Conservation (phyloP, 1,140 invertebrate genomes). For the Pemphigus obesinymphae region DNA sequence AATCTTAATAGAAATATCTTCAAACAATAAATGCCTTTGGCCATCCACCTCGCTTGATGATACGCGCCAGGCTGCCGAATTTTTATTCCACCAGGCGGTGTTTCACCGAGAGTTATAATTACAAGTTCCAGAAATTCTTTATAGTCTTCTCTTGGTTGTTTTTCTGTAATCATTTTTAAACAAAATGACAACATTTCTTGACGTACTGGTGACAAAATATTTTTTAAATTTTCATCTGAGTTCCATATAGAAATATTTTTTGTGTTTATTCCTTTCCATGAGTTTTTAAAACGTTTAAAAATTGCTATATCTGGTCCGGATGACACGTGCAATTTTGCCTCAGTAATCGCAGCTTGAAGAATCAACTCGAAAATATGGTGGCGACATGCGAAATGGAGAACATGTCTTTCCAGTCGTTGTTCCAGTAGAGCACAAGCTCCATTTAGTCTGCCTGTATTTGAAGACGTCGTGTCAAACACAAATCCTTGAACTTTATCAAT, state of each 20-base stretch:
- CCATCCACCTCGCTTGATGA: conserved; percentile 46
- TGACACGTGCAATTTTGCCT: background rate
- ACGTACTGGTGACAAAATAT: background rate
- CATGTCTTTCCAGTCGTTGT: conserved; percentile 33
- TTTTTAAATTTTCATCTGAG: background rate
- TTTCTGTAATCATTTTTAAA: background rate
- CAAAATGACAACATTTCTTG: conserved; percentile 3
- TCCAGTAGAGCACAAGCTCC: conserved; percentile 44
- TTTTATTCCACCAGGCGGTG: background rate
- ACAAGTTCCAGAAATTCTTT: too few relatives aligned
- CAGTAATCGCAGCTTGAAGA: background rate
- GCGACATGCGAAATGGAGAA: too few relatives aligned
- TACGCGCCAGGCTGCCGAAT: conserved; percentile 22
- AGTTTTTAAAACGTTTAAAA: background rate
- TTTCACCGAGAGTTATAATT: conserved; percentile 41
- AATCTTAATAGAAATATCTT: too few relatives aligned
- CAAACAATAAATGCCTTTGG: too few relatives aligned
- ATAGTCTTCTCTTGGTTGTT: conserved; percentile 28
- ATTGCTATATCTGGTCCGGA: background rate
- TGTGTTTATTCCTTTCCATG: background rate
- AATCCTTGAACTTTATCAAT: conserved; percentile 42
- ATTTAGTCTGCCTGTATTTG: conserved; percentile 48
- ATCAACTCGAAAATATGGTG: too few relatives aligned
- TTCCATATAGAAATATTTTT: background rate
- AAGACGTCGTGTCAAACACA: conserved; percentile 49